Conservation (phyloP, 2,113 vertebrate genomes). For the Chrysochloris asiatica region DNA sequence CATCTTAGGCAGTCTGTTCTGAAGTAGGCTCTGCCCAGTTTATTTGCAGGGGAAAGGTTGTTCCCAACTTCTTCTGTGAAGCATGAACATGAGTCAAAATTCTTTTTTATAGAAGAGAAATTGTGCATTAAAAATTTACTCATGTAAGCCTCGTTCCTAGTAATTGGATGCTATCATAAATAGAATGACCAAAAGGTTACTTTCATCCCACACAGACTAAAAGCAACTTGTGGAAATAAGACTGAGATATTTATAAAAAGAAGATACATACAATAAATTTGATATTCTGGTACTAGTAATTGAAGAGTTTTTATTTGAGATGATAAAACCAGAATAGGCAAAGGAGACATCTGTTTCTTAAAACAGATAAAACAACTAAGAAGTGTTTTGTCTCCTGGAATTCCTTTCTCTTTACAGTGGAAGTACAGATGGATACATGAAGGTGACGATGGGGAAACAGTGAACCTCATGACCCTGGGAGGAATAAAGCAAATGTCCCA, state of each 20-base stretch:
- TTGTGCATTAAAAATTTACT: background rate
- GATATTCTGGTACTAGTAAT: constrained; percentile 14
- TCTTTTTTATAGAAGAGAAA: constrained; percentile 43
- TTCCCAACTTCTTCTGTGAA: background rate
- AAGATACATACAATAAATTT: constrained; percentile 6
- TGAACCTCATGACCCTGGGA: background rate
- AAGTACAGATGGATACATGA: background rate
- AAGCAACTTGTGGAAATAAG: constrained; percentile 1
- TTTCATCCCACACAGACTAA: background rate
- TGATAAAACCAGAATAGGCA: background rate
- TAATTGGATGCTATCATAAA: background rate
- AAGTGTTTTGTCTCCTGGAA: background rate
- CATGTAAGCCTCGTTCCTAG: constrained; percentile 7
- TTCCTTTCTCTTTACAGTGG: background rate
- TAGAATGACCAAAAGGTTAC: background rate
- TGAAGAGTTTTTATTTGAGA: constrained; percentile 33
- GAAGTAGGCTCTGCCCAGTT: background rate
- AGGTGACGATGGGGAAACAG: background rate
- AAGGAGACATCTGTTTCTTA: background rate
- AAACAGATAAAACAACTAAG: background rate
- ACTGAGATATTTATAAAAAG: background rate
- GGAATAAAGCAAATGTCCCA: background rate
- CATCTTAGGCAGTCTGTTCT: background rate
- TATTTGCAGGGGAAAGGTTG: background rate
- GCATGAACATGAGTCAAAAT: constrained; percentile 43